Conservation (phyloP, 1,140 invertebrate species). For the Zaprionus vittiger region DNA sequence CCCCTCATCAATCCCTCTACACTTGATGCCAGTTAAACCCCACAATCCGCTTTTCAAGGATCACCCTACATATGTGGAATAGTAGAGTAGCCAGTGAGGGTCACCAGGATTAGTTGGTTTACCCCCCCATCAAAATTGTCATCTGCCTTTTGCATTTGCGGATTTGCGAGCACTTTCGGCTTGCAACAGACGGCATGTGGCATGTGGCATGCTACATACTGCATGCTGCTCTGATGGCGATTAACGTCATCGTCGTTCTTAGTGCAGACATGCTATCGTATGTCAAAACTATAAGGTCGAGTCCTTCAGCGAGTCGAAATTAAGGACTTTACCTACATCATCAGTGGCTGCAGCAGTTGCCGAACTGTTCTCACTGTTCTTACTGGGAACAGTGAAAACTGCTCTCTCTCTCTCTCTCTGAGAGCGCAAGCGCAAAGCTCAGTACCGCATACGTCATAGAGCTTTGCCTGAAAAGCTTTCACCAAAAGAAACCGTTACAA, state of each 20-base stretch:
- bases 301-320: constrained; percentile 71
- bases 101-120: constrained; percentile 15
- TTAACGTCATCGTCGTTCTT: constrained; percentile 65
- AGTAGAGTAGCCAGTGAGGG: background rate
- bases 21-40: background rate
- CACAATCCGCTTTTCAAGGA: background rate
- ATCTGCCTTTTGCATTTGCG: constrained; percentile 16
- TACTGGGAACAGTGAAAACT: constrained; percentile 49
- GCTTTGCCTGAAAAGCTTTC: constrained; percentile 42
- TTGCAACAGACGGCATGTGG: constrained; percentile 3
- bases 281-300: constrained; percentile 80
- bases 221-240: constrained; percentile 34
- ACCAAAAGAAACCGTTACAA: constrained; percentile 17
- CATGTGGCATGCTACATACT: constrained; percentile 5
- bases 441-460: background rate
- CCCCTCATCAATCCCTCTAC: background rate
- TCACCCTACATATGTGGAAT: background rate
- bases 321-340: constrained; percentile 79
- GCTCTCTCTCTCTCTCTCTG: background rate
- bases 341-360: constrained; percentile 23
- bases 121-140: constrained; percentile 12
- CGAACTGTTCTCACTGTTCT: constrained; percentile 30
- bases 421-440: constrained; percentile 24
- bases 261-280: constrained; percentile 59
- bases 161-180: constrained; percentile 9